These are phyloP conservation scores for Pocillopora grandis DNA, from an alignment of 92 coral and sea anemone species.

Conservation along the genomic window DNA sequence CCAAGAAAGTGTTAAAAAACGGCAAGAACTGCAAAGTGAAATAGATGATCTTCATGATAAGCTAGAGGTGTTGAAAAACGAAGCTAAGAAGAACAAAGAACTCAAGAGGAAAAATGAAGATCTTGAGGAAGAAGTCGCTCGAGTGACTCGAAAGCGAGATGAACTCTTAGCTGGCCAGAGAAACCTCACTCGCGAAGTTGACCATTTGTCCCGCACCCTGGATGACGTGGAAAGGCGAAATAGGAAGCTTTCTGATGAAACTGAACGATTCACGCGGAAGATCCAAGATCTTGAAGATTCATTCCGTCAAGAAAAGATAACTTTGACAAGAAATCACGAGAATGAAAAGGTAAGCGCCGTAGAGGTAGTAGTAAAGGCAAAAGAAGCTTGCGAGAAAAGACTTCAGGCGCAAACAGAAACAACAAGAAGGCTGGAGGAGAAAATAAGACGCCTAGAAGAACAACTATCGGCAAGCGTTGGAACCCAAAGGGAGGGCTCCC, in stretches of 20 bases:
- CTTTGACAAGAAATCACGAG: constrained; percentile 52
- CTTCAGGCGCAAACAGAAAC: constrained; percentile 57
- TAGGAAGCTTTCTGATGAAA: constrained; percentile 66
- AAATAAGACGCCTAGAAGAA: constrained; percentile 50
- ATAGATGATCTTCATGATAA: constrained; percentile 69
- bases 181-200: constrained; percentile 70
- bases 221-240: constrained; percentile 77
- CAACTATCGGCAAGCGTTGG: constrained; percentile 27
- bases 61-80: constrained; percentile 65
- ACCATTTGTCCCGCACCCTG: constrained; percentile 67
- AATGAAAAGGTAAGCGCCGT: constrained; percentile 67
- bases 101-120: constrained; percentile 67
- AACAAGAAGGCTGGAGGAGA: constrained; percentile 57
- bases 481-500: neutral
- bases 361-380: constrained; percentile 61
- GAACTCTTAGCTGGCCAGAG: constrained; percentile 73
- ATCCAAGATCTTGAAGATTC: constrained; percentile 78
- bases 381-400: constrained; percentile 60
- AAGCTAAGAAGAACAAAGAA: constrained; percentile 66
- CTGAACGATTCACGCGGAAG: constrained; percentile 69
- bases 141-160: constrained; percentile 75
- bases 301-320: constrained; percentile 65
- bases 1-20: constrained; percentile 47
- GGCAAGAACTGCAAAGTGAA: constrained; percentile 59
- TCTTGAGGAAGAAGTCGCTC: constrained; percentile 72